These are phyloP conservation scores for Megamerina dolium DNA, from an alignment of 2,888 invertebrate species.

Conservation along the genomic window DNA sequence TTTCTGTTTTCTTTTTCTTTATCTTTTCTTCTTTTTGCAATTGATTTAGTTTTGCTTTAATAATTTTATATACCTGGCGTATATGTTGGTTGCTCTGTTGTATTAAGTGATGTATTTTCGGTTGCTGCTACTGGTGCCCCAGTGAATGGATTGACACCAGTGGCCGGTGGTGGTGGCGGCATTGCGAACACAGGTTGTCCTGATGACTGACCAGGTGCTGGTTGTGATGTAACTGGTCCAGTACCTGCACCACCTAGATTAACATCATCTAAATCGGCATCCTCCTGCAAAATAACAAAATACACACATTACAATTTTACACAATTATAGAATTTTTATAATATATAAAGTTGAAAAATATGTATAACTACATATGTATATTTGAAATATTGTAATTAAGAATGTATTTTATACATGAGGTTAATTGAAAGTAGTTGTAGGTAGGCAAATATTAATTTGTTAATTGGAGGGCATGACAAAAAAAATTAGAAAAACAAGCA, in stretches of 20 bases:
- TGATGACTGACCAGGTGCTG: slow-evolving; percentile 33
- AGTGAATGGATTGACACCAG: slow-evolving; percentile 49
- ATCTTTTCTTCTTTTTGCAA: slow-evolving; percentile 4
- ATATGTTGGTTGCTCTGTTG: slow-evolving; percentile 48
- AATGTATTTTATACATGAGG: no score
- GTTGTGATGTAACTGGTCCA: slow-evolving; percentile 41
- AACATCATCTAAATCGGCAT: slow-evolving; percentile 47
- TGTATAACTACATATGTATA: no score
- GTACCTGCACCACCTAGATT: slow-evolving; percentile 34
- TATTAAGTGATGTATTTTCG: slow-evolving; percentile 48
- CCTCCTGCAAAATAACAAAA: slow-evolving; percentile 46
- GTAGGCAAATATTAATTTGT: no score
- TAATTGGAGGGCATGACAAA: no score
- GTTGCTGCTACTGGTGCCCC: slow-evolving; percentile 44
- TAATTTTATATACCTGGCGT: slow-evolving; percentile 49
- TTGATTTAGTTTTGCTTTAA: slow-evolving; percentile 9
- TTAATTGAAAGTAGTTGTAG: no score
- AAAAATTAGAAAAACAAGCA: no score
- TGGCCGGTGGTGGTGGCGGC: slow-evolving; percentile 39
- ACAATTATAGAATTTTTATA: slow-evolving; percentile 12
- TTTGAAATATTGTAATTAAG: no score
- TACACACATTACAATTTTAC: slow-evolving; percentile 10
- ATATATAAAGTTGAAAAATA: slow-evolving; percentile 12
- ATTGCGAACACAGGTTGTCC: slow-evolving; percentile 46
- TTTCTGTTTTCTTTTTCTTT: slow-evolving; percentile 8